Percentiles rank a stretch among this genome's conserved stretches.
Evolutionary conservation across 92 coral and sea anemone genomes (phyloP).

Genomic region (Zoanthus gigantus): DNA sequence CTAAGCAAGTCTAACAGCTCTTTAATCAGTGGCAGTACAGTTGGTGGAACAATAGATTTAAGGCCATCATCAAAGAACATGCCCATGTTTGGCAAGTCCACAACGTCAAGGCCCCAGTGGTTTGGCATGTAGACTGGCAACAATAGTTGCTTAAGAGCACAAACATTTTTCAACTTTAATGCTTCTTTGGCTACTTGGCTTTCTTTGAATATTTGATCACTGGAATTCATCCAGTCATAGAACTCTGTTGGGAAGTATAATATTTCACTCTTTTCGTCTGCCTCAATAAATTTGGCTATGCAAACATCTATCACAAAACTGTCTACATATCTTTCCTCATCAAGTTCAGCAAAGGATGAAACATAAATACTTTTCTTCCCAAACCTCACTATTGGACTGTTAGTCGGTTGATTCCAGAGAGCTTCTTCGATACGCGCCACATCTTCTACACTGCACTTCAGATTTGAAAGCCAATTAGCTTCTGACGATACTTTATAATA

Average conservation of each 20-base stretch:
- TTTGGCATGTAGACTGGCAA: constrained; percentile 41
- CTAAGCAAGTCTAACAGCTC: constrained; percentile 34
- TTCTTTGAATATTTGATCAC: neutral
- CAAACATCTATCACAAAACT: constrained; percentile 61
- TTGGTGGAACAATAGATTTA: constrained; percentile 22
- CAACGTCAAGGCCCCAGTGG: constrained; percentile 43
- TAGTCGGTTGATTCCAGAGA: constrained; percentile 54
- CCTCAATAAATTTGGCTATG: constrained; percentile 39
- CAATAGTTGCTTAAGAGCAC: constrained; percentile 18
- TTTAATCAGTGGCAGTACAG: constrained; percentile 24
- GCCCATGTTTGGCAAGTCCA: constrained; percentile 32
- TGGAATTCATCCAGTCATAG: constrained; percentile 45
- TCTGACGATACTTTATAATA: constrained; percentile 49
- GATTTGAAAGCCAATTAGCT: constrained; percentile 53
- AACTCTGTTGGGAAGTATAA: constrained; percentile 56
- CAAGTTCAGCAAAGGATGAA: constrained; percentile 44
- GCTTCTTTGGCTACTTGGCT: neutral
- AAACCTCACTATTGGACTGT: constrained; percentile 22
- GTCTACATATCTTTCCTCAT: constrained; percentile 61
- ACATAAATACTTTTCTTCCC: constrained; percentile 56
- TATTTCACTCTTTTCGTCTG: constrained; percentile 16
- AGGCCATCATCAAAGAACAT: constrained; percentile 69
- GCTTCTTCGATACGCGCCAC: neutral
- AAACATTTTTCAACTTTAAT: constrained; percentile 3
- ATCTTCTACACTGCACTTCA: neutral